Evolutionary conservation across 2,797 vertebrate species (phyloP).

Genomic region (Enteromius anoplus): DNA sequence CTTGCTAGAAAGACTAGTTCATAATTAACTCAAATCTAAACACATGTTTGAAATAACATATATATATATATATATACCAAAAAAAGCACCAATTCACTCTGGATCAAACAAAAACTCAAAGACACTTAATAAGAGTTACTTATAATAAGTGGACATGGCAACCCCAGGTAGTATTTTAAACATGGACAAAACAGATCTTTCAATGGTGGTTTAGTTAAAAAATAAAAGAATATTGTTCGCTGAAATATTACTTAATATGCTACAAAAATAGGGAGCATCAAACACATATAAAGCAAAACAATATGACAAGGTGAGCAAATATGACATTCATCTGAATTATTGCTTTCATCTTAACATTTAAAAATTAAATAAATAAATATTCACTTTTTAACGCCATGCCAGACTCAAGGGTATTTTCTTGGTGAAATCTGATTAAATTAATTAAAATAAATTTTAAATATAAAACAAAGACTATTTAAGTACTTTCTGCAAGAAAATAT

Average conservation of each 20-base stretch:
- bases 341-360: too few species aligned
- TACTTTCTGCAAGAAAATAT: too few species aligned
- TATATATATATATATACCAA: too few species aligned
- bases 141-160: not conserved
- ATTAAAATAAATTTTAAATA: too few species aligned
- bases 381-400: too few species aligned
- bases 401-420: too few species aligned
- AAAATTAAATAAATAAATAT: too few species aligned
- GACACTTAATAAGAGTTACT: not conserved
- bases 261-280: not conserved
- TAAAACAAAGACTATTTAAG: not conserved
- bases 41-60: not conserved
- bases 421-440: too few species aligned
- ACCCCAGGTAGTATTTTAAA: not conserved
- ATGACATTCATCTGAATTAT: too few species aligned
- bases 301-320: not conserved
- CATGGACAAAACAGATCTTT: not conserved
- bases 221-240: not conserved
- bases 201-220: not conserved
- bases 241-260: not conserved
- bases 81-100: not conserved
- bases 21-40: not conserved
- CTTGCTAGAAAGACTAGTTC: not conserved
- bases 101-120: not conserved
- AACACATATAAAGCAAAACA: not conserved